Conservation (phyloP, 2,888 invertebrate genomes). For the Limnephilus auricula region DNA sequence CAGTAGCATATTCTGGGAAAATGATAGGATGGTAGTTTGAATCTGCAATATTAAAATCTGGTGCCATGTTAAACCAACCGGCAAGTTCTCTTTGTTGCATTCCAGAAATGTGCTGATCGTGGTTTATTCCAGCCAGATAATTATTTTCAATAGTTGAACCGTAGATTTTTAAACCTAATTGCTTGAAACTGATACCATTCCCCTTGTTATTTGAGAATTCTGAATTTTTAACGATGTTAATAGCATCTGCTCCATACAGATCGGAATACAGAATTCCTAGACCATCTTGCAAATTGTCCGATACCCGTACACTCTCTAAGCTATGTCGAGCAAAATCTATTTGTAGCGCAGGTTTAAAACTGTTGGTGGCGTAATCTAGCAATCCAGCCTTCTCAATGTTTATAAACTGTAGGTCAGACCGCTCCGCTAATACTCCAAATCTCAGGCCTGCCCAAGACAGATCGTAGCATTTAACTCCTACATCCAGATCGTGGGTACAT, state of each 20-base stretch:
- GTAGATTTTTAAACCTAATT: slow-evolving; percentile 88
- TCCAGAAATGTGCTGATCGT: slow-evolving; percentile 91
- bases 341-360: slow-evolving; percentile 92
- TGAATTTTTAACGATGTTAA: slow-evolving; percentile 89
- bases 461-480: slow-evolving; percentile 92
- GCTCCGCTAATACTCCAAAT: slow-evolving; percentile 91
- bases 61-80: slow-evolving; percentile 91
- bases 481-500: slow-evolving; percentile 91
- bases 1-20: slow-evolving; percentile 82
- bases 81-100: slow-evolving; percentile 93
- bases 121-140: slow-evolving; percentile 91
- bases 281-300: slow-evolving; percentile 94
- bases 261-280: slow-evolving; percentile 96
- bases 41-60: slow-evolving; percentile 82
- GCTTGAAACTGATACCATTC: slow-evolving; percentile 93
- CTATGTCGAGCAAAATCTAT: slow-evolving; percentile 91
- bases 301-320: slow-evolving; percentile 87
- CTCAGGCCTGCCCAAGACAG: slow-evolving; percentile 96
- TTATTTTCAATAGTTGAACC: slow-evolving; percentile 91
- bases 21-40: slow-evolving; percentile 85
- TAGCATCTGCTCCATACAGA: slow-evolving; percentile 89
- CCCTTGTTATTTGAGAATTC: slow-evolving; percentile 91
- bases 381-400: slow-evolving; percentile 95
- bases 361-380: slow-evolving; percentile 92
- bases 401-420: slow-evolving; percentile 91